Evolutionary conservation across 2,113 vertebrate species (phyloP).

Genomic region (Eurypyga helias): DNA sequence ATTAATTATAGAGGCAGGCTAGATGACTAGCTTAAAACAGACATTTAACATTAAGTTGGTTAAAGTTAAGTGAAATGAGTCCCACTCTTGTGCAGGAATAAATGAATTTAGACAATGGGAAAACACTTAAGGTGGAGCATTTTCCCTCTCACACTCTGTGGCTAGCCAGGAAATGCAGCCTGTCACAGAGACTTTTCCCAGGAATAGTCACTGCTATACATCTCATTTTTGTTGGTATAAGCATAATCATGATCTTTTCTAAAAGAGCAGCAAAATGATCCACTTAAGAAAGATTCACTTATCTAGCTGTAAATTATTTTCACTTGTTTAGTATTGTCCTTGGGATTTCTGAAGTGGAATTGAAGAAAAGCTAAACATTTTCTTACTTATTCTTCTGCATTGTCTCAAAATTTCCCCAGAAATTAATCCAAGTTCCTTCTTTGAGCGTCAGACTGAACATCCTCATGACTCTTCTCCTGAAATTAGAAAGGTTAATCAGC

Average conservation of each 20-base stretch:
- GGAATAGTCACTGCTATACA: background rate
- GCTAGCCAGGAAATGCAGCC: background rate
- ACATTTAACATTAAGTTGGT: background rate
- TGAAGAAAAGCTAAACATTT: background rate
- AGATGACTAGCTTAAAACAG: conserved; percentile 42
- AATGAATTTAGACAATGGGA: background rate
- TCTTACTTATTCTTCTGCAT: background rate
- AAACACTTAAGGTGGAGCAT: background rate
- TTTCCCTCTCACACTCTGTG: background rate
- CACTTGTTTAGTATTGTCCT: background rate
- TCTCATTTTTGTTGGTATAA: background rate
- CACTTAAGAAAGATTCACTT: background rate
- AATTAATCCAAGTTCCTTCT: background rate
- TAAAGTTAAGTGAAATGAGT: conserved; percentile 28
- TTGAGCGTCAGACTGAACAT: background rate
- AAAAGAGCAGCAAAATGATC: background rate
- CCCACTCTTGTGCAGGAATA: background rate
- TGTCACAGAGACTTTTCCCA: background rate
- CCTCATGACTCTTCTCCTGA: background rate
- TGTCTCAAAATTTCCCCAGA: background rate
- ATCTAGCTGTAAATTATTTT: background rate
- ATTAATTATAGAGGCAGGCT: conserved; percentile 27
- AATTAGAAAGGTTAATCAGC: background rate
- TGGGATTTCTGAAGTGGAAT: background rate
- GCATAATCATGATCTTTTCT: background rate